Evolutionary conservation across 1,140 invertebrate species (phyloP).

Genomic region (Tetramorium alpestre): DNA sequence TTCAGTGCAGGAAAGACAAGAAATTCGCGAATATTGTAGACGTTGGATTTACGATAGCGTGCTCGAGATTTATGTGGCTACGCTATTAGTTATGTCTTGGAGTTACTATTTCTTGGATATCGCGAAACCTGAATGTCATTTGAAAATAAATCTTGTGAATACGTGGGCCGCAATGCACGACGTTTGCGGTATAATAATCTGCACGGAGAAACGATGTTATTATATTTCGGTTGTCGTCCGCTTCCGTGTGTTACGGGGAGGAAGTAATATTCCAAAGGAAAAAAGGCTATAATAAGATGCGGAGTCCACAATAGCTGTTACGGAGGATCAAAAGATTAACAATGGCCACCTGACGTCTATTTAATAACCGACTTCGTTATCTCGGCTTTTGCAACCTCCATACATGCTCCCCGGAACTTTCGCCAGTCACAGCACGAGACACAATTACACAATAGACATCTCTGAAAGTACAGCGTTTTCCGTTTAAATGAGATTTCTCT

Average conservation of each 20-base stretch:
- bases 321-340: conserved; percentile 54
- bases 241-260: background rate
- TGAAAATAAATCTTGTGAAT: conserved; percentile 6
- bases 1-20: background rate
- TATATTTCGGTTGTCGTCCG: background rate
- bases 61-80: background rate
- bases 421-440: conserved; percentile 24
- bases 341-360: conserved; percentile 55
- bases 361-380: conserved; percentile 57
- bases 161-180: background rate
- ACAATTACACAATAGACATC: conserved; percentile 32
- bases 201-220: background rate
- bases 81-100: conserved; percentile 7
- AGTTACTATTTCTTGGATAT: background rate
- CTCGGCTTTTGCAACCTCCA: conserved; percentile 32
- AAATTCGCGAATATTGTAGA: conserved; percentile 6
- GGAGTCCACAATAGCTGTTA: conserved; percentile 24
- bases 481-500: conserved; percentile 26
- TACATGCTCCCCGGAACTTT: conserved; percentile 14
- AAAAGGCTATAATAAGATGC: conserved; percentile 15
- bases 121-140: background rate
- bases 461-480: conserved; percentile 23
- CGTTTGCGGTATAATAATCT: background rate
- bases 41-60: conserved; percentile 7
- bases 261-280: conserved; percentile 11